Base-by-base conservation (phyloP, 2,797 vertebrate species). In the Chelidonichthys spinosus region DNA sequence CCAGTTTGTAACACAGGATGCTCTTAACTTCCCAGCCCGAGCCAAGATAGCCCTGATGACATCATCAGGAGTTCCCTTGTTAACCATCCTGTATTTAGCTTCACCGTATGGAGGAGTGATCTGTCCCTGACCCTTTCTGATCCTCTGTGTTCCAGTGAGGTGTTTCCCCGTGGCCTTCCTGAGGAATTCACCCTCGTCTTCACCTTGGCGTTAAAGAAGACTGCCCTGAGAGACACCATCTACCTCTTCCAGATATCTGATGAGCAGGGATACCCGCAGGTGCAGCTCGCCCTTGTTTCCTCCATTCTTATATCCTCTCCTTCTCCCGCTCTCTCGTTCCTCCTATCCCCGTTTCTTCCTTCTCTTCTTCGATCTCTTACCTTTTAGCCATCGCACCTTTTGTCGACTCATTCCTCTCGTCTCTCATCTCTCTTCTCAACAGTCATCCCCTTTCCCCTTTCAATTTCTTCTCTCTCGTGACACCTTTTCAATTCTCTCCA, bases 161-260 rank as follows among this genome's bases (percentile, higher is more conserved):
- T 99, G 81, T 98, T 99, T 87, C 97, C 98, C 59, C 78, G 3
- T 0, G 97, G 97, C 54, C 88, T 99, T 61, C 97, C 98, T 0
- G 91, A 95, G 13, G 89, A 97, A 83, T 98, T 98, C 91, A 96
- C 96, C 3, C 85, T 99, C 81, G 90, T 97, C 87, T 93, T 98
- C 93, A 99, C 97, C 0, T 62, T 99, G 68, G 93, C 96, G 63
- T 89, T 99, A 87, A 99, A 97, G 93, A 98, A 96, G 79, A 90
- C 96, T 61, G 95, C 95, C 78, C 92, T 95, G 54, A 95, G 93
- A 82, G 93, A 96, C 79, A 96, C 96, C 63, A 90, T 96, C 94
- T 96, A 98, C 92, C 95, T 99, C 64, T 94, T 99, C 82, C 97
- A 99, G 92, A 95, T 99, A 89, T 96, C 96, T 0, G 96, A 99